phyloP scores from a whole-genome alignment of 2,797 vertebrate genomes.

The Diglossa cyanea region DNA sequence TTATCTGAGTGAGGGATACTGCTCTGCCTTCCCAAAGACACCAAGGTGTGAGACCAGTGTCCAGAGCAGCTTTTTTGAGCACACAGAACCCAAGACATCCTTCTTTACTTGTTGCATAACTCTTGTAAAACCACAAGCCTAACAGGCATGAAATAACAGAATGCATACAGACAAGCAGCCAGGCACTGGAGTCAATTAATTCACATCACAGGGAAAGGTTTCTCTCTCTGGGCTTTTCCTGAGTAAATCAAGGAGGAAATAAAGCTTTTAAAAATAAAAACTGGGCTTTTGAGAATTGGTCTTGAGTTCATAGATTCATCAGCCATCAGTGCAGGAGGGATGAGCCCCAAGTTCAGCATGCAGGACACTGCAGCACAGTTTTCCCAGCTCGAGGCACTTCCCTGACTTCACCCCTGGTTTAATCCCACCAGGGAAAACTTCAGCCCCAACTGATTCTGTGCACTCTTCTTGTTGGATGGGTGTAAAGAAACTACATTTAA shows the following conservation, averaged over 20 bases:
- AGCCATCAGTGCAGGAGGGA: not conserved
- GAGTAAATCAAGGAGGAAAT: not conserved
- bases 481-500: not conserved
- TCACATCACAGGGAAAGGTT: not conserved
- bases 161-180: not conserved
- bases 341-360: not conserved
- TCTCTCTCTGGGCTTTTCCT: not conserved
- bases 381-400: not conserved
- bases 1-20: not conserved
- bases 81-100: not conserved
- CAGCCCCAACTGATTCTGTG: not conserved
- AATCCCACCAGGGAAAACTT: not conserved
- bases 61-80: not conserved
- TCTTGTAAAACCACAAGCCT: not conserved
- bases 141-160: not conserved
- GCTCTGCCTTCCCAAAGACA: not conserved
- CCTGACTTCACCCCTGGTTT: not conserved
- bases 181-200: not conserved
- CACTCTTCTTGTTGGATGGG: not conserved
- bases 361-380: not conserved
- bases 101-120: slow-evolving; percentile 43
- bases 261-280: not conserved
- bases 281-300: not conserved
- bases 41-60: not conserved
- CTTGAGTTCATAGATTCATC: not conserved